These are phyloP conservation scores for Gymnoscelis rufifasciata DNA, from an alignment of 2,888 invertebrate species.

Conservation along the genomic window DNA sequence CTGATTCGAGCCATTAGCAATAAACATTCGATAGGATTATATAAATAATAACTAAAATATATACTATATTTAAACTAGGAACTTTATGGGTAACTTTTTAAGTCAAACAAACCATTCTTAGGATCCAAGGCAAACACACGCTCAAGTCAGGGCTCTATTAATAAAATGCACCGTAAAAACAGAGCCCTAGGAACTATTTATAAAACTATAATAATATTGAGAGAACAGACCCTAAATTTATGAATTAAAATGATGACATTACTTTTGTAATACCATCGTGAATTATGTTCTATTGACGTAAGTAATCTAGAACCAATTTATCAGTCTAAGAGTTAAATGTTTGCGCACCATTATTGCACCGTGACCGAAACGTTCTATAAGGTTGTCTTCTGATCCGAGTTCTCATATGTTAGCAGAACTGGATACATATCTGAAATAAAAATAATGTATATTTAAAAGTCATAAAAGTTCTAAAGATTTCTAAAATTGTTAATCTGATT, in stretches of 20 bases:
- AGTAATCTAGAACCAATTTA: conserved; percentile 7
- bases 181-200: conserved; percentile 10
- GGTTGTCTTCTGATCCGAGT: conserved; percentile 33
- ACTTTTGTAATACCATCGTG: background rate
- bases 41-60: no score
- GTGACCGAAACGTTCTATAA: conserved; percentile 33
- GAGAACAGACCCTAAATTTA: conserved; percentile 11
- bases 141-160: background rate
- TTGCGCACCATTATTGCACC: background rate
- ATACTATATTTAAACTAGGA: conserved; percentile 18
- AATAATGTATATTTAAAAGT: no score
- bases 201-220: conserved; percentile 10
- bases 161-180: conserved; percentile 12
- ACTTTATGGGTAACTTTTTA: conserved; percentile 23
- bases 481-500: no score
- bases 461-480: no score
- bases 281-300: background rate
- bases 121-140: background rate
- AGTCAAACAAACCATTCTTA: conserved; percentile 8
- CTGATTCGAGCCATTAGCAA: no score
- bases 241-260: background rate
- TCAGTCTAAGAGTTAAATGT: conserved; percentile 9
- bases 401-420: conserved; percentile 39
- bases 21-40: no score
- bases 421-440: conserved; percentile 47